Percentiles rank a stretch among this genome's conserved stretches.
These are phyloP conservation scores for Centropus bengalensis DNA, from an alignment of 2,113 vertebrate species.

Conservation along the genomic window DNA sequence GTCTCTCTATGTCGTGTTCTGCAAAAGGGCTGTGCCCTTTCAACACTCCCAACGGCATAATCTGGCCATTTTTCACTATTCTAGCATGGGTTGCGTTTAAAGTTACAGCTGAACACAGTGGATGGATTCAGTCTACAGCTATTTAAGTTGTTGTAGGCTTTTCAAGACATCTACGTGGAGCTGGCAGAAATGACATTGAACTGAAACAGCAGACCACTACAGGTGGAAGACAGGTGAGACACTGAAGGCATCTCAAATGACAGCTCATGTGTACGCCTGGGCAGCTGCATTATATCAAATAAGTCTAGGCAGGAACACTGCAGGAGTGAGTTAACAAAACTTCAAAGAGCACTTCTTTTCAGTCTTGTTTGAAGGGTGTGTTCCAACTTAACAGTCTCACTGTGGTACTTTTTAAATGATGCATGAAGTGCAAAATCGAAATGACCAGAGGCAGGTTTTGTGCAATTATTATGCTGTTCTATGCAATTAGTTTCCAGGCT, in stretches of 20 bases:
- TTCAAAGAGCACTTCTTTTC: not conserved
- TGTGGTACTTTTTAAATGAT: not conserved
- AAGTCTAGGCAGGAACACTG: not conserved
- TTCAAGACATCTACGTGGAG: not conserved
- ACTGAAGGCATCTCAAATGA: not conserved
- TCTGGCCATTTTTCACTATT: not conserved
- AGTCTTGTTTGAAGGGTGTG: not conserved
- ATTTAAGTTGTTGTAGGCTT: not conserved
- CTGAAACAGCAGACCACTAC: not conserved
- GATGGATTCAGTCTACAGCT: not conserved
- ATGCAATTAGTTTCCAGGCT: not conserved
- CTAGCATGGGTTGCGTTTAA: not conserved
- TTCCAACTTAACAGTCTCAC: not conserved
- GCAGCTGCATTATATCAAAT: not conserved
- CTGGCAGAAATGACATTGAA: not conserved
- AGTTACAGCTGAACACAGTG: not conserved
- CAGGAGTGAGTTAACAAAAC: not conserved
- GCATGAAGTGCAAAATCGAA: not conserved
- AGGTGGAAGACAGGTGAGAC: not conserved
- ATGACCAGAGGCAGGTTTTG: not conserved
- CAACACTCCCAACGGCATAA: not conserved
- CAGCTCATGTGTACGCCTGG: not conserved
- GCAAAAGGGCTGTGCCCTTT: not conserved
- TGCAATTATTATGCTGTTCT: not conserved
- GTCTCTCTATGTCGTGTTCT: not conserved